Base-by-base conservation (phyloP, 1,140 invertebrate species). In the Stegodyphus dumicola region DNA sequence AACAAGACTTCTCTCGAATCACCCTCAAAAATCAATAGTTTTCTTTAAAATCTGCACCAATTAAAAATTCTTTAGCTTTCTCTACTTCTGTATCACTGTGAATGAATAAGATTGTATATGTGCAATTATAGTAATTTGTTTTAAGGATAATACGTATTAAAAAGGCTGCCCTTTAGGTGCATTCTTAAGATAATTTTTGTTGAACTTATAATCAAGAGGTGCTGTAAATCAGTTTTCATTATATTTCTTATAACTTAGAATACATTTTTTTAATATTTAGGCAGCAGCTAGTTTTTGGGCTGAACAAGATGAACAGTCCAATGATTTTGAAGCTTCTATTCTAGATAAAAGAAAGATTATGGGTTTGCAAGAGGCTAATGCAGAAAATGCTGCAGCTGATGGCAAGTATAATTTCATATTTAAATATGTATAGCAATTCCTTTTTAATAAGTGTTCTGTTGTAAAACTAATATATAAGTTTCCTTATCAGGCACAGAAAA, bases 241-340 rank as follows among this genome's bases (percentile, higher is more conserved):
- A 33, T 3, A n/a, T 33, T 33, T 33, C 1, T 33, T 33, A 1
- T 69, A 17, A 17, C 17, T 69, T 17, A 69, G 13, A 69, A 10
- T 69, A 69, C n/a, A n/a, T 33, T n/a, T 69, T 13, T 10, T 69
- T 69, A 13, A n/a, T 69, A 69, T 73, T 49, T n/a, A 86, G 86
- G 79, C 64, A 77, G 79, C 79, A 54, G 86, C 86, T 64, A 85
- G 69, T 51, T 87, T 87, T 54, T 76, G 54, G 70, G 86, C 80
- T n/a, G 86, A 87, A 60, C 86, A 87, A 66, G 71, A 81, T 83
- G 86, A 87, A 15, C 77, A 86, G n/a, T 78, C 75, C 13, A 81
- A 77, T 75, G 90, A 91, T 85, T 91, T 91, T 88, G 90, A 90
- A 86, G 89, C 89, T 52, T 89, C 88, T 11, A 88, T 91, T 15